A percentile compares a stretch with the other conserved stretches of the same genome.
phyloP scores from a whole-genome alignment of 1,140 invertebrate species.

The Adoxophyes honmai region DNA sequence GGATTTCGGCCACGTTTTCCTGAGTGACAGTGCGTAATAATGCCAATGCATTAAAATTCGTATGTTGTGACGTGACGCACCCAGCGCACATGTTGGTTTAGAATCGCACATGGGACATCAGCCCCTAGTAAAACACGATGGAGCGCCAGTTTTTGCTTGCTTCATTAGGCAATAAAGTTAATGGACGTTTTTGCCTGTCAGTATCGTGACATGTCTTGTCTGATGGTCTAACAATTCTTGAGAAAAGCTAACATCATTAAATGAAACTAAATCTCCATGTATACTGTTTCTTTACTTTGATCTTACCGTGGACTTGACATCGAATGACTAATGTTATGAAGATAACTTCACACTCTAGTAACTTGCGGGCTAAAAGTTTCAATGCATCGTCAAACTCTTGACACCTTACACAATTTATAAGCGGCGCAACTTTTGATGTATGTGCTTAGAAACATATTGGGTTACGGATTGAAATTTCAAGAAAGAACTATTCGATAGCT shows the following conservation, averaged over 20 bases:
- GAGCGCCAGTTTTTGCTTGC: not conserved
- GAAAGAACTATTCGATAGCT: not conserved
- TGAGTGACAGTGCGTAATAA: constrained; percentile 24
- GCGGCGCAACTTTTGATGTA: constrained; percentile 7
- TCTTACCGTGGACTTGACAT: constrained; percentile 8
- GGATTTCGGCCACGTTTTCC: constrained; percentile 36
- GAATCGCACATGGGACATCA: not conserved
- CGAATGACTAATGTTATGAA: constrained; percentile 9
- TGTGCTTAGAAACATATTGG: not conserved
- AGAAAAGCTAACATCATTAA: not conserved
- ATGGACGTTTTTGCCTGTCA: not conserved
- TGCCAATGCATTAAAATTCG: constrained; percentile 4
- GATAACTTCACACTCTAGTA: constrained; percentile 10
- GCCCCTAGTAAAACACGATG: not conserved
- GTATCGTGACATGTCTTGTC: not conserved
- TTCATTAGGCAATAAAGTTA: no score
- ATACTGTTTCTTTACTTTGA: constrained; percentile 8
- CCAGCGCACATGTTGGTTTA: constrained; percentile 6
- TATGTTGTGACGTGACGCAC: not conserved
- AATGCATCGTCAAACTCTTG: constrained; percentile 9
- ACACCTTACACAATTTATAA: constrained; percentile 4
- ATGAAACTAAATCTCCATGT: not conserved
- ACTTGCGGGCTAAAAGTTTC: constrained; percentile 12
- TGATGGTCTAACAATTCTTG: not conserved
- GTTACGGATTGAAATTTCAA: not conserved